Evolutionary conservation across 2,113 vertebrate genomes (phyloP).

Genomic region (Eubucco bourcierii): DNA sequence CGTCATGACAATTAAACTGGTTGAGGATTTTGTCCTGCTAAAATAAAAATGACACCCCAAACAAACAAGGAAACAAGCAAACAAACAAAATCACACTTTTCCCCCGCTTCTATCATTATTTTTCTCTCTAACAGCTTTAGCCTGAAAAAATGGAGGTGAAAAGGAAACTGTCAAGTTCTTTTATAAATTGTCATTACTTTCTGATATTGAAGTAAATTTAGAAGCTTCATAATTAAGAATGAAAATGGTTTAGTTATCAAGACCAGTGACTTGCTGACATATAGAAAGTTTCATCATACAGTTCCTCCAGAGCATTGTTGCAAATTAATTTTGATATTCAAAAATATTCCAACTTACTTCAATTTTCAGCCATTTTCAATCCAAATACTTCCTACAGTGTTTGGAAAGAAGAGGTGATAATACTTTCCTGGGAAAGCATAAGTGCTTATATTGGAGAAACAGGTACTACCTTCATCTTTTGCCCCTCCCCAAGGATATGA

Average conservation of each 20-base stretch:
- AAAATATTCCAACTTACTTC: not conserved
- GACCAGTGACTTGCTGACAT: not conserved
- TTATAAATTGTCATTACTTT: not conserved
- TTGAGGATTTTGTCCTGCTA: not conserved
- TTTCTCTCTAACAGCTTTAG: not conserved
- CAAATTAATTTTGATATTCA: not conserved
- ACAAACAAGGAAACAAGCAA: no score
- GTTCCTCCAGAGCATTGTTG: rapidly evolving
- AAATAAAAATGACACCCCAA: not conserved
- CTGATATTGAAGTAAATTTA: not conserved
- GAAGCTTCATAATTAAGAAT: not conserved
- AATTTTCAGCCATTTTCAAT: not conserved
- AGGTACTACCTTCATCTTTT: not conserved
- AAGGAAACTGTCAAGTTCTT: not conserved
- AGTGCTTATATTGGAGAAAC: not conserved
- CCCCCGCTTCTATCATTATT: not conserved
- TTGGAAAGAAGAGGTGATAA: not conserved
- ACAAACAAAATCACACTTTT: not conserved
- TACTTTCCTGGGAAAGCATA: not conserved
- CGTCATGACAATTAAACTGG: not conserved
- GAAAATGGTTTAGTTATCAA: not conserved
- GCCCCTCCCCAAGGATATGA: not conserved
- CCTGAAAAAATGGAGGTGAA: not conserved
- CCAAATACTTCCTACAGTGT: not conserved
- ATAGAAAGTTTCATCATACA: not conserved